phyloP scores from a whole-genome alignment of 2,888 invertebrate species.

The Eupeodes luniger region DNA sequence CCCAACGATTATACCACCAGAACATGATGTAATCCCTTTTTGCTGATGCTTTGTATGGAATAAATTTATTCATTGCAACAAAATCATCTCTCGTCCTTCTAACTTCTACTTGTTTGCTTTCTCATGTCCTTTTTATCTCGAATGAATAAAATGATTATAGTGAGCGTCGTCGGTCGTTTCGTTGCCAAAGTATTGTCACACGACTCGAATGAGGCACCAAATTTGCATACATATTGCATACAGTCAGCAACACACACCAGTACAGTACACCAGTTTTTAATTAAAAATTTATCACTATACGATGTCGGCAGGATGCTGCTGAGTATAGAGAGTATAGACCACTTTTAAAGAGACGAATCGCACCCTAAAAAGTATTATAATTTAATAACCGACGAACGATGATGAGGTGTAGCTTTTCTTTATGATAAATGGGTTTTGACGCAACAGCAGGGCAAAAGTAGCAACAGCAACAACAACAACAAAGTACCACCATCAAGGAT shows the following conservation, averaged over 20 bases:
- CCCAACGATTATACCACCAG: conserved; percentile 60
- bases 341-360: conserved; percentile 37
- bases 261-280: conserved; percentile 70
- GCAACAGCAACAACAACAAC: conserved; percentile 38
- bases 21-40: conserved; percentile 67
- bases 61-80: conserved; percentile 73
- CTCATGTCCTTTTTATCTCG: conserved; percentile 44
- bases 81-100: conserved; percentile 24
- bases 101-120: conserved; percentile 65
- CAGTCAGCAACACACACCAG: conserved; percentile 36
- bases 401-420: conserved; percentile 51
- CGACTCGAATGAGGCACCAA: conserved; percentile 62
- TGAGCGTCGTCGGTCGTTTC: conserved; percentile 43
- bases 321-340: background rate
- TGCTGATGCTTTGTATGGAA: conserved; percentile 24
- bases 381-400: conserved; percentile 72
- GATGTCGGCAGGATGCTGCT: conserved; percentile 51
- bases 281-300: conserved; percentile 71
- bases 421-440: conserved; percentile 70
- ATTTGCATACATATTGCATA: conserved; percentile 72
- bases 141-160: background rate
- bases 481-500: conserved; percentile 65
- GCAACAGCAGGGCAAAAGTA: conserved; percentile 38
- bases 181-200: conserved; percentile 65
- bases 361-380: conserved; percentile 61